Base-by-base conservation (phyloP, 1,140 invertebrate genomes). In the Apocrypta bakeri region DNA sequence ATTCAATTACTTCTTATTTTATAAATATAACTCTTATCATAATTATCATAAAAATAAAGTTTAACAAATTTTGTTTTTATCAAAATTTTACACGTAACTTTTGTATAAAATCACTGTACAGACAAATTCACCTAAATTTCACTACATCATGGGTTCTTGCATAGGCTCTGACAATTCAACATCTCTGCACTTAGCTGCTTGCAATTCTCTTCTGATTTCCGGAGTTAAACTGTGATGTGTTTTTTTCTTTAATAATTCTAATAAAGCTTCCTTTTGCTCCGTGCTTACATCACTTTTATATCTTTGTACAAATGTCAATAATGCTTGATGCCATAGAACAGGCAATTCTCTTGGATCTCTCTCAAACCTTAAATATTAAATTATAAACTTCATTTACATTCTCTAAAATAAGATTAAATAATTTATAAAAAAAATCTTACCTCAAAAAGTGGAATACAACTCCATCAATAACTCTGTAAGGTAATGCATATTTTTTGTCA, bases 401-500 rank as follows among this genome's bases (percentile, higher is more conserved):
- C 24, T 24, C 21, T 3, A 40, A 27, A n/a, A 37, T 24, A 21
- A 25, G 7, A 24, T n/a, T 73, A 82, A 85, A 40, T 29, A 66
- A 74, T 42, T 21, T 40, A 81, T 64, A 31, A 40, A 76, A 78
- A 79, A 84, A 77, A 61, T n/a, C 56, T 68, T 92, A 97, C 96
- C 94, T 95, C 8, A 99, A 88, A 91, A 99, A 99, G 92, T 99
- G 98, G 90, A 97, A 97, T 3, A 99, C 98, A n/a, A 98, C 94
- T 14, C 97, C 97, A 93, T 99, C 98, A 21, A 99, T 94, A 3
- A 99, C 98, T 87, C 97, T 93, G 91, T 98, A 99, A 1, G 98
- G 98, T 63, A 99, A 92, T 1, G 98, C 98, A 93, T 99, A 99
- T 90, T 99, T 99, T 91, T 99, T 99, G 88, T 99, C 98, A 79